These are phyloP conservation scores for Zosterops borbonicus DNA, from an alignment of 2,113 vertebrate genomes.

Conservation along the genomic window DNA sequence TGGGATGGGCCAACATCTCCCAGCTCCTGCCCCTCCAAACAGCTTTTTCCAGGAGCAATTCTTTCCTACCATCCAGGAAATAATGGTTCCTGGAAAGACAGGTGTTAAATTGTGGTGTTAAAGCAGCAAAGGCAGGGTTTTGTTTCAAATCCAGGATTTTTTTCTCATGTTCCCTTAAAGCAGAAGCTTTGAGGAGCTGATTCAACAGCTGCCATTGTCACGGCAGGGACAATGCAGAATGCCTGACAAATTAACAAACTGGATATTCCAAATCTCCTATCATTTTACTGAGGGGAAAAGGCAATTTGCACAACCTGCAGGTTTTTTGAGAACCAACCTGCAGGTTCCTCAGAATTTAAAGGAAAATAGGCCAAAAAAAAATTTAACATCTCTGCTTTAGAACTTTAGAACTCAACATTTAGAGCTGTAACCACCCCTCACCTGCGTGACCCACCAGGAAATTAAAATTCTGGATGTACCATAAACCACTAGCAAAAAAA, in stretches of 20 bases:
- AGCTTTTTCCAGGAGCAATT: no score
- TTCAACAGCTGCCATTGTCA: not conserved
- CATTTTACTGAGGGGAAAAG: not conserved
- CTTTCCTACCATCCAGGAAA: no score
- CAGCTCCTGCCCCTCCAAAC: not conserved
- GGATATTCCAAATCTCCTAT: not conserved
- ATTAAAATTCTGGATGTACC: not conserved
- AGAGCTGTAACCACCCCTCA: not conserved
- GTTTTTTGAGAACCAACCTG: not conserved
- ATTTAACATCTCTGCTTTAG: not conserved
- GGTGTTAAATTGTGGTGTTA: fast-evolving
- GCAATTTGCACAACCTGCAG: not conserved
- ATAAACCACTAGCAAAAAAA: not conserved
- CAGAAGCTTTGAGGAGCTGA: not conserved
- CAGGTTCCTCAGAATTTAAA: not conserved
- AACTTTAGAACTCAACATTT: no score
- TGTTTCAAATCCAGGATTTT: not conserved
- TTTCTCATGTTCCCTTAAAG: not conserved
- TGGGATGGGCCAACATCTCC: not conserved
- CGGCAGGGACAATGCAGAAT: not conserved
- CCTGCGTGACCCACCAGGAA: not conserved
- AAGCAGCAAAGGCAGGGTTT: not conserved
- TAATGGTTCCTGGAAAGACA: not conserved
- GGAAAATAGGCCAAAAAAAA: not conserved
- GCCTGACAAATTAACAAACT: not conserved